Percentiles rank a stretch among this genome's conserved stretches.
Evolutionary conservation across 2,888 invertebrate species (phyloP).

Genomic region (Uropetala carovei): DNA sequence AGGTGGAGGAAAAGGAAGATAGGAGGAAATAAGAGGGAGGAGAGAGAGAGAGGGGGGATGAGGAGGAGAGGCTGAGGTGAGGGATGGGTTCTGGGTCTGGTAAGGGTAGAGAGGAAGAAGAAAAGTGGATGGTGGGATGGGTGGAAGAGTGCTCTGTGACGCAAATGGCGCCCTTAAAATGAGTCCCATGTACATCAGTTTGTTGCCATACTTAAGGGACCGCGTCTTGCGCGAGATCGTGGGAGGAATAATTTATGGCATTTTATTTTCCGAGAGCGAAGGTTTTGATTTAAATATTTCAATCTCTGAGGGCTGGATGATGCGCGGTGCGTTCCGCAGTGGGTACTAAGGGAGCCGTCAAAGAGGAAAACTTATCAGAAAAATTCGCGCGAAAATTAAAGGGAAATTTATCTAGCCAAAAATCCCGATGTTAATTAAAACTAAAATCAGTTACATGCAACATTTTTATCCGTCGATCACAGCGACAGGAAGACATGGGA

Average conservation of each 20-base stretch:
- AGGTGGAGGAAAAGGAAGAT: background rate
- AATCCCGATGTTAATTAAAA: no score
- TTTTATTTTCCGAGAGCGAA: conserved; percentile 18
- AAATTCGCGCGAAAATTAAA: background rate
- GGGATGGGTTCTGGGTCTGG: background rate
- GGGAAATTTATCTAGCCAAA: background rate
- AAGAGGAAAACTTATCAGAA: background rate
- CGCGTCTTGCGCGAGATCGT: conserved; percentile 50
- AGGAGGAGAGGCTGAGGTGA: background rate
- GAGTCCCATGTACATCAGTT: conserved; percentile 64
- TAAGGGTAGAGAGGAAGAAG: background rate
- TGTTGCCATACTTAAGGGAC: conserved; percentile 58
- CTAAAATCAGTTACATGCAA: no score
- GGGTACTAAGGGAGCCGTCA: background rate
- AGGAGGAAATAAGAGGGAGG: background rate
- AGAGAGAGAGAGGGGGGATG: background rate
- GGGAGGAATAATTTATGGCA: conserved; percentile 52
- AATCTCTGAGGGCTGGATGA: background rate
- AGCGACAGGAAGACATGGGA: no score
- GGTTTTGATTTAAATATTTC: conserved; percentile 47
- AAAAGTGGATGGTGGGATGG: background rate
- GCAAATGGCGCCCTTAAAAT: conserved; percentile 59
- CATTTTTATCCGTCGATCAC: background rate
- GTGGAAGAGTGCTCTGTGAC: conserved; percentile 43
- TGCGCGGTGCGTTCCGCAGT: background rate